Percentiles rank a stretch among this genome's conserved stretches.
These are phyloP conservation scores for Leucopsar rothschildi DNA, from an alignment of 2,113 vertebrate genomes.

Conservation along the genomic window DNA sequence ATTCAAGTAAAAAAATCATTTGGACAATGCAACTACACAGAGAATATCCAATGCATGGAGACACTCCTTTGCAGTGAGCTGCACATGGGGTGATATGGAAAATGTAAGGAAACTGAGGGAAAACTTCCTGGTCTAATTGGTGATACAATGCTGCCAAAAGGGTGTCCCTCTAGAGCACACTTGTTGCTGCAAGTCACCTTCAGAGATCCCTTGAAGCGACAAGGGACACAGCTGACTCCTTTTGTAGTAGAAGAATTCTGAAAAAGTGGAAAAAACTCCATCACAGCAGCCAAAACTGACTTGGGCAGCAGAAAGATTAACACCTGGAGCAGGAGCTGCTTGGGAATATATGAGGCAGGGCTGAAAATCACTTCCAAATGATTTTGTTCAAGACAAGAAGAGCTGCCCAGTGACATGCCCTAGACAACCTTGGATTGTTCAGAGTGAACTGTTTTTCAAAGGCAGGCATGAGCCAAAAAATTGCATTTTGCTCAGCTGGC, in stretches of 20 bases:
- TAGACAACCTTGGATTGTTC: not conserved
- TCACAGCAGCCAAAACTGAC: not conserved
- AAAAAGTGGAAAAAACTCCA: not conserved
- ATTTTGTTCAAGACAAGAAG: not conserved
- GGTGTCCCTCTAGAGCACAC: not conserved
- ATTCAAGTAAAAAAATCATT: constrained; percentile 31
- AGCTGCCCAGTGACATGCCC: not conserved
- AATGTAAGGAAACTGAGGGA: not conserved
- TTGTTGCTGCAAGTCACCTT: not conserved
- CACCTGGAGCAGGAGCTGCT: not conserved
- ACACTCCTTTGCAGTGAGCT: not conserved
- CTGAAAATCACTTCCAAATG: not conserved
- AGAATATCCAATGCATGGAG: constrained; percentile 9
- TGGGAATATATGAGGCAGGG: not conserved
- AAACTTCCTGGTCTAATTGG: constrained; percentile 16
- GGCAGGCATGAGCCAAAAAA: not conserved
- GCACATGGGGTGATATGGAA: not conserved
- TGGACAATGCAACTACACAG: not conserved
- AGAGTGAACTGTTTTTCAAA: not conserved
- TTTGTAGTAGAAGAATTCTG: not conserved
- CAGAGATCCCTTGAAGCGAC: not conserved
- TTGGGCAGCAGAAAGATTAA: not conserved
- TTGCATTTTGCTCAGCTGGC: not conserved
- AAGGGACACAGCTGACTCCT: not conserved
- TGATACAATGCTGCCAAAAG: not conserved